phyloP scores from a whole-genome alignment of 2,797 vertebrate genomes.

The Xenentodon cancila region DNA sequence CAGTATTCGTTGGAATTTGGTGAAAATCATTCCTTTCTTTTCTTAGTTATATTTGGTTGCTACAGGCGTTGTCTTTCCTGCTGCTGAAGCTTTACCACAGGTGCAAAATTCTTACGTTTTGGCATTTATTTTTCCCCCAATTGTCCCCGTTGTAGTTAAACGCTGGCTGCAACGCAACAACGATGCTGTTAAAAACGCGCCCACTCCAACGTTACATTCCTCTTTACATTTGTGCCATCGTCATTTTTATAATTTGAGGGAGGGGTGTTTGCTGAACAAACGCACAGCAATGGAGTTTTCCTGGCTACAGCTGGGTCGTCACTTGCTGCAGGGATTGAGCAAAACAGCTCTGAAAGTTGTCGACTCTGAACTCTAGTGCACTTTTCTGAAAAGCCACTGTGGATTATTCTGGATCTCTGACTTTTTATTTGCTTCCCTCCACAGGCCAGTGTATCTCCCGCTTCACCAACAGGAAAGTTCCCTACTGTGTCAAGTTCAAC shows the following conservation, averaged over 20 bases:
- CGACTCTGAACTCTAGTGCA: slow-evolving; percentile 13
- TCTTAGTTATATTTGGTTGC: not conserved
- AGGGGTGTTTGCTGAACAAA: slow-evolving; percentile 18
- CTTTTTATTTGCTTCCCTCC: slow-evolving; percentile 43
- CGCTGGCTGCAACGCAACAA: not conserved
- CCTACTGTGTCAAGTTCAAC: slow-evolving; percentile 99
- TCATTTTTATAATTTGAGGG: not conserved
- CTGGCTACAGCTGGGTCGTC: slow-evolving; percentile 17
- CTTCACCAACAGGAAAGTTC: slow-evolving; percentile 98
- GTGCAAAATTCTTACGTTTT: too few relatives aligned
- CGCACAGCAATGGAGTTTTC: slow-evolving; percentile 3
- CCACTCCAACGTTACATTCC: slow-evolving; percentile 1
- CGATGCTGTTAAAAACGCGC: not conserved
- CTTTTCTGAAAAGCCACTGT: slow-evolving; percentile 22
- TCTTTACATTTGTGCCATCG: slow-evolving; percentile 9
- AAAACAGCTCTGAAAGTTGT: slow-evolving; percentile 19
- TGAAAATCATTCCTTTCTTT: not conserved
- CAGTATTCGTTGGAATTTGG: not conserved
- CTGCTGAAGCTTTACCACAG: too few relatives aligned
- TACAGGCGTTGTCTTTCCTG: not conserved
- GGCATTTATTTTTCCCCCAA: slow-evolving; percentile 3
- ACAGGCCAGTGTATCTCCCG: slow-evolving; percentile 94
- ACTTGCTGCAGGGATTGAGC: slow-evolving; percentile 15
- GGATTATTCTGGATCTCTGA: slow-evolving; percentile 48
- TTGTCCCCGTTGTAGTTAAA: slow-evolving; percentile 4